Evolutionary conservation across 2,113 vertebrate genomes (phyloP).

Genomic region (Syngnathus typhle): DNA sequence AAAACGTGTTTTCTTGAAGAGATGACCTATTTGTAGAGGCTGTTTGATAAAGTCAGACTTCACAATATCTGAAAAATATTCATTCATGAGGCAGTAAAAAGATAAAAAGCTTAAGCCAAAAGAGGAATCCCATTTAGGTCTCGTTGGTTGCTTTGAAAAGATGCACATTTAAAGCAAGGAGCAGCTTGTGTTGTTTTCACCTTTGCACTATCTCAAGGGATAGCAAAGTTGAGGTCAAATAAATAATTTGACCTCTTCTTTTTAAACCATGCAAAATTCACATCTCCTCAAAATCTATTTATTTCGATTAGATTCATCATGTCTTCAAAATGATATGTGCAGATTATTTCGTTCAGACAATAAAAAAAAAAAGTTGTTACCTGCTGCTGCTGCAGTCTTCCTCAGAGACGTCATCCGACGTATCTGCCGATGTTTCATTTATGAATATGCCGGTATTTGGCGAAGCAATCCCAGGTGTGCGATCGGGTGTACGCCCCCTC

Average conservation of each 20-base stretch:
- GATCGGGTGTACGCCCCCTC: no score
- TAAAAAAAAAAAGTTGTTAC: no score
- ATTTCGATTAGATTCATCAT: no score
- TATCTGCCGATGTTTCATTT: no score
- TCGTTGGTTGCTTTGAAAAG: conserved; percentile 1
- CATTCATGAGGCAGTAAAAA: conserved; percentile 16
- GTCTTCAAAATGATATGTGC: no score
- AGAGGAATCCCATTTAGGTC: conserved; percentile 1
- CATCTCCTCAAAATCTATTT: not conserved
- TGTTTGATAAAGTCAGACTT: conserved; percentile 21
- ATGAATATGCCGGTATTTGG: no score
- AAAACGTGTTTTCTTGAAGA: not conserved
- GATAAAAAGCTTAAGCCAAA: conserved; percentile 10
- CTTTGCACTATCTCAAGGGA: conserved; percentile 18
- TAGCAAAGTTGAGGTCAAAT: conserved; percentile 9
- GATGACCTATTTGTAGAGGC: conserved; percentile 2
- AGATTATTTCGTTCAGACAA: no score
- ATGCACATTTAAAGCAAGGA: not conserved
- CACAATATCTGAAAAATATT: conserved; percentile 14
- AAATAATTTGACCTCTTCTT: conserved; percentile 1
- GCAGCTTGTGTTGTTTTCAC: conserved; percentile 19
- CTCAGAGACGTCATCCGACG: no score
- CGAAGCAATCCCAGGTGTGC: no score
- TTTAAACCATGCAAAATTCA: not conserved
- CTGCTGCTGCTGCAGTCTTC: no score